These are phyloP conservation scores for Coptodon bakossiorum DNA, from an alignment of 2,113 vertebrate species.

Conservation along the genomic window DNA sequence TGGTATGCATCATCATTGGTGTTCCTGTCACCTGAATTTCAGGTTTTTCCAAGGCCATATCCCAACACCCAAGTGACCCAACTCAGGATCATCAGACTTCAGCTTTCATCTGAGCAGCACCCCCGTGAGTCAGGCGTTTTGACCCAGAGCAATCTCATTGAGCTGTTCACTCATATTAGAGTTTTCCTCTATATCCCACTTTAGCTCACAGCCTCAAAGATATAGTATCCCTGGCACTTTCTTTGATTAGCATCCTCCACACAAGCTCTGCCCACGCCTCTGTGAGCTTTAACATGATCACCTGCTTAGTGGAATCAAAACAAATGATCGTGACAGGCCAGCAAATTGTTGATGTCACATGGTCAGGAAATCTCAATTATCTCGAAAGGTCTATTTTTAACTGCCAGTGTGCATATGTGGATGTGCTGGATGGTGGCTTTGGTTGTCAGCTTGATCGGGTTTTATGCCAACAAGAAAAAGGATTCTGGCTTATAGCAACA, in stretches of 20 bases:
- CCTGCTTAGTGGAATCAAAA: background rate
- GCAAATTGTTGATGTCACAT: background rate
- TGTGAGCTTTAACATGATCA: background rate
- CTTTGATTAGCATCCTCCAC: background rate
- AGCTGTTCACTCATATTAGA: background rate
- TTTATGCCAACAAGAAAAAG: background rate
- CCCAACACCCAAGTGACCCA: background rate
- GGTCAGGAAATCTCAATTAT: background rate
- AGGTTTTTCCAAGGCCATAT: background rate
- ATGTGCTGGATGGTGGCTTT: background rate
- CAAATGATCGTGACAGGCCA: background rate
- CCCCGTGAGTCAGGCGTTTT: background rate
- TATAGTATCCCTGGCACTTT: background rate
- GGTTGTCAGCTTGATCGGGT: background rate
- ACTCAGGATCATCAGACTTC: background rate
- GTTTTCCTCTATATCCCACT: background rate
- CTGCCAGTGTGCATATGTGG: background rate
- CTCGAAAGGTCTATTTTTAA: background rate
- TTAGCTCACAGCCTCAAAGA: background rate
- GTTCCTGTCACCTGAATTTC: background rate
- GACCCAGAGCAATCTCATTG: background rate
- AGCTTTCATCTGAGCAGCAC: background rate
- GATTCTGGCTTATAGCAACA: background rate
- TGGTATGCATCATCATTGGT: background rate
- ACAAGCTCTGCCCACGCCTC: background rate